Base-by-base conservation (phyloP, 2,113 vertebrate species). In the Cynocephalus volans region DNA sequence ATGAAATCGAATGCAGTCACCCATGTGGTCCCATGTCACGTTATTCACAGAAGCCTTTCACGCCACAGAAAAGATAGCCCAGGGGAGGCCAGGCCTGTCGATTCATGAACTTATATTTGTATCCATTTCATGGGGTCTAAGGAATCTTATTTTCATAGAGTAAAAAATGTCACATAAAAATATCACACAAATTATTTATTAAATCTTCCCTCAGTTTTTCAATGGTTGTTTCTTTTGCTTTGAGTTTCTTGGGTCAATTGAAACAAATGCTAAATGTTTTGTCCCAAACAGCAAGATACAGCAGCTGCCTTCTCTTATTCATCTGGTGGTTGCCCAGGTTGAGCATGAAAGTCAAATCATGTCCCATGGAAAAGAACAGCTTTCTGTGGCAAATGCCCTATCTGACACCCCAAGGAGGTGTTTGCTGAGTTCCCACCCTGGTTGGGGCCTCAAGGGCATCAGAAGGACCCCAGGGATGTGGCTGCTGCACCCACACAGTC, bases 131-230 rank as follows among this genome's bases (percentile, higher is more conserved):
- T n/a, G 28, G 23, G 67, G 9, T 76, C 88, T 84, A 81, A 94
- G 45, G 52, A 95, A 84, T 88, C 60, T 69, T 95, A 19, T 77
- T 94, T 95, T 88, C 95, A 88, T 85, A 41, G 48, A 52, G 58
- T 62, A 85, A 45, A 90, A 92, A 83, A 92, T 18, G 36, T 84
- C 58, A 48, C 73, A 80, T 93, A 41, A 93, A 92, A 97, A 84
- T 70, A 69, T 48, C 45, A 21, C 3, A 6, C 50, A 62, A 67
- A 48, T 54, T 2, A 93, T 91, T 64, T 80, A 64, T 84, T 81
- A 88, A 93, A 26, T 58, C 28, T 65, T 56, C 50, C 24, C 14
- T 93, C 50, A 31, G 48, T 33, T 93, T 88, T 82, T 64, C 28
- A 88, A 1, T 60, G 33, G 23, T 17, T 3, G 0, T 90, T 94